Percentiles rank a stretch among this genome's conserved stretches.
phyloP scores from a whole-genome alignment of 1,140 invertebrate species.

The Lanistes nyassanus region DNA sequence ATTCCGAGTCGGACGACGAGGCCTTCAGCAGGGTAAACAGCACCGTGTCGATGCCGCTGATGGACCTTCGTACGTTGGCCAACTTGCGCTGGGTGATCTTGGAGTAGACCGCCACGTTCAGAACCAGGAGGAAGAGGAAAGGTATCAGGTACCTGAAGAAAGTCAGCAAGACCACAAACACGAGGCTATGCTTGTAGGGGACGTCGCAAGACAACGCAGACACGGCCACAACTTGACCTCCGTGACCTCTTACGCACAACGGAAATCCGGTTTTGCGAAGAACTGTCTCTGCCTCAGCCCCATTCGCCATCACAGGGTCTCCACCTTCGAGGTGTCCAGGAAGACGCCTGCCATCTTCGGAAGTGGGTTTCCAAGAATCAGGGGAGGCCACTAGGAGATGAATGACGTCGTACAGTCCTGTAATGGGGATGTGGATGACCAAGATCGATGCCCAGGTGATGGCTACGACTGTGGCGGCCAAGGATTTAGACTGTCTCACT shows the following conservation, averaged over 20 bases:
- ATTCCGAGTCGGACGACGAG: conserved; percentile 50
- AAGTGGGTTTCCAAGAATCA: too few relatives aligned
- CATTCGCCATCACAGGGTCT: background rate
- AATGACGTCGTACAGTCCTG: conserved; percentile 29
- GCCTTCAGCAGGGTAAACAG: conserved; percentile 44
- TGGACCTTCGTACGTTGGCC: conserved; percentile 45
- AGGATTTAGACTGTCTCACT: conserved; percentile 43
- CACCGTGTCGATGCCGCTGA: conserved; percentile 50
- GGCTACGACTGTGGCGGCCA: conserved; percentile 36
- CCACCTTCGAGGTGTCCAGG: background rate
- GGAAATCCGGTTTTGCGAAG: conserved; percentile 22
- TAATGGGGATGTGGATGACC: conserved; percentile 43
- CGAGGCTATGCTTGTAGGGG: conserved; percentile 38
- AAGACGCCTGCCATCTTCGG: background rate
- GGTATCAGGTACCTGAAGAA: conserved; percentile 48
- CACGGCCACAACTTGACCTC: background rate
- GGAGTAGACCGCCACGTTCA: conserved; percentile 53
- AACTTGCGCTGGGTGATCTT: conserved; percentile 48
- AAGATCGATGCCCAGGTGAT: conserved; percentile 43
- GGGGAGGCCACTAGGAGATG: background rate
- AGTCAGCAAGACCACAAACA: conserved; percentile 40
- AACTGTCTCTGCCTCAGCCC: background rate
- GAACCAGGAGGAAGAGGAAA: conserved; percentile 39
- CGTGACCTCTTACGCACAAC: conserved; percentile 17
- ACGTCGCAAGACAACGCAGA: conserved; percentile 32